A percentile compares a stretch with the other conserved stretches of the same genome.
Conservation (phyloP, 1,140 invertebrate species). For the Lasioglossum albipes region DNA sequence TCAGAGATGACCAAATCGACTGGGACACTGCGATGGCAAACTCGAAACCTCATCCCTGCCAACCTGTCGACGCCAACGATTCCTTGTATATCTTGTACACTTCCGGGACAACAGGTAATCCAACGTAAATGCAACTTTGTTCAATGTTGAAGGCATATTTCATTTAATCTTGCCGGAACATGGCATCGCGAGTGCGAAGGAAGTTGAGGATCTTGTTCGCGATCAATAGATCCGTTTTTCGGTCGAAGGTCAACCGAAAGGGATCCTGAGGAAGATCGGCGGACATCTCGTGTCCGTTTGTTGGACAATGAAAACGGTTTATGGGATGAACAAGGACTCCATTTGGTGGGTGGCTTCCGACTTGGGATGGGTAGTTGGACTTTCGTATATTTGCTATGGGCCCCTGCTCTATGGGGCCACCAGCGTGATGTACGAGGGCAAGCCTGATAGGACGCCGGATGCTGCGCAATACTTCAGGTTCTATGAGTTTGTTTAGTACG, state of each 20-base stretch:
- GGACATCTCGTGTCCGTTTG: constrained; percentile 91
- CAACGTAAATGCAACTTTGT: no score
- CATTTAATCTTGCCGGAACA: no score
- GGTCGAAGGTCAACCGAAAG: constrained; percentile 87
- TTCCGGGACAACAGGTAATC: constrained; percentile 90
- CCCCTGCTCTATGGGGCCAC: constrained; percentile 91
- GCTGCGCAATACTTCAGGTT: constrained; percentile 93
- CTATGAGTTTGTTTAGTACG: no score
- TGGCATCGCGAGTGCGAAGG: no score
- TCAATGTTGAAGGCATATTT: no score
- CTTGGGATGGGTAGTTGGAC: constrained; percentile 96
- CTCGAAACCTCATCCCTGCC: constrained; percentile 87
- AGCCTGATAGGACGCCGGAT: constrained; percentile 95
- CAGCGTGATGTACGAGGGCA: constrained; percentile 95
- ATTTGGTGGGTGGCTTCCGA: constrained; percentile 96
- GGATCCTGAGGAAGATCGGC: constrained; percentile 91
- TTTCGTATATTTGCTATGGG: constrained; percentile 96
- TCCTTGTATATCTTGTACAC: constrained; percentile 96
- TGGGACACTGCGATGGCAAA: constrained; percentile 87
- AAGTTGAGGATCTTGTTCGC: no score
- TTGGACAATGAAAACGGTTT: constrained; percentile 92
- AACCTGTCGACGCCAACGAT: constrained; percentile 92
- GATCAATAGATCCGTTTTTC: neutral
- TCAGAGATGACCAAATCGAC: constrained; percentile 85
- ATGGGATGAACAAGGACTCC: constrained; percentile 89